These are phyloP conservation scores for Allobates femoralis DNA, from an alignment of 2,797 vertebrate genomes.

Conservation along the genomic window DNA sequence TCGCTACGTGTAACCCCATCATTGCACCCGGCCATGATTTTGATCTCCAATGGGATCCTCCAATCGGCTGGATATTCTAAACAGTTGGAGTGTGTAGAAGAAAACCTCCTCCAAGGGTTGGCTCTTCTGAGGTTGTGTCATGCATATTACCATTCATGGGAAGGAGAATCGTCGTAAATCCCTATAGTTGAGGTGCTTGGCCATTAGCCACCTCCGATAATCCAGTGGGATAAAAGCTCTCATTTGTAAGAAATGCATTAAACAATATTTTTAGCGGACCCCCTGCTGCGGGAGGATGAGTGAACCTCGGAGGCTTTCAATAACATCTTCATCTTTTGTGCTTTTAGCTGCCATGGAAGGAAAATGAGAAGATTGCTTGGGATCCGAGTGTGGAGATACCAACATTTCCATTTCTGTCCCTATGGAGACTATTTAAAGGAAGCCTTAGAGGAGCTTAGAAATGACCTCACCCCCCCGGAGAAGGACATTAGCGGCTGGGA, in stretches of 20 bases:
- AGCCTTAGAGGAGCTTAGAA: slow-evolving; percentile 12
- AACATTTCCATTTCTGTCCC: slow-evolving; percentile 50
- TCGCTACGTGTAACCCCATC: too few species aligned
- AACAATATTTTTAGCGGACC: slow-evolving; percentile 46
- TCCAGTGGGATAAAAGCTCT: slow-evolving; percentile 20
- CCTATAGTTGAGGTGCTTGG: slow-evolving; percentile 12
- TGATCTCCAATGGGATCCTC: too few species aligned
- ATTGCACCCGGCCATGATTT: too few species aligned
- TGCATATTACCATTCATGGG: slow-evolving; percentile 44
- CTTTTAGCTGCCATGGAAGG: slow-evolving; percentile 52
- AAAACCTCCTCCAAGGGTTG: neutral
- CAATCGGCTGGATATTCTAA: too few species aligned
- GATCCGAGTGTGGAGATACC: slow-evolving; percentile 33
- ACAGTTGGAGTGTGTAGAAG: too few species aligned
- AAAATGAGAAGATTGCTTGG: slow-evolving; percentile 33
- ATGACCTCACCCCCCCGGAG: slow-evolving; percentile 45
- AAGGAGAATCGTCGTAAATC: neutral
- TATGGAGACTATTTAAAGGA: slow-evolving; percentile 51
- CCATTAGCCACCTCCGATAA: neutral
- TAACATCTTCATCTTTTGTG: slow-evolving; percentile 49
- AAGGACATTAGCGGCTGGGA: slow-evolving; percentile 3
- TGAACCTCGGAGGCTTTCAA: slow-evolving; percentile 23
- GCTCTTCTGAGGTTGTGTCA: neutral
- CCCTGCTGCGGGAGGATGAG: slow-evolving; percentile 1
- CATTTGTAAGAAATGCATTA: slow-evolving; percentile 42